Percentiles rank a stretch among this genome's conserved stretches.
These are phyloP conservation scores for Huso huso DNA, from an alignment of 2,797 vertebrate genomes.

Conservation along the genomic window DNA sequence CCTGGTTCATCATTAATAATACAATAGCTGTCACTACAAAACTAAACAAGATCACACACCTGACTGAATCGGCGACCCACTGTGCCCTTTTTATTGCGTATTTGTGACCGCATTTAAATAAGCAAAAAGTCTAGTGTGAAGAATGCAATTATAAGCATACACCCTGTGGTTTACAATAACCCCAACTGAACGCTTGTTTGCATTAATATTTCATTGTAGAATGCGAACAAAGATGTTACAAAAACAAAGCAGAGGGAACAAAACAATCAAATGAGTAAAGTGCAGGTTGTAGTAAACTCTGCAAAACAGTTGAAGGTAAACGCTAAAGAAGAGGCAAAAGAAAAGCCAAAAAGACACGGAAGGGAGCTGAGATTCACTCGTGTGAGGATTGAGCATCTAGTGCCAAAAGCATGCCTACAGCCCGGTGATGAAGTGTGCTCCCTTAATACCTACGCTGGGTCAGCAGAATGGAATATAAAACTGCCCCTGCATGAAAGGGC, in stretches of 20 bases:
- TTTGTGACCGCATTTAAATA: too few species aligned
- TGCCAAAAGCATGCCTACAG: slow-evolving; percentile 57
- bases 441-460: slow-evolving; percentile 37
- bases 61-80: not conserved
- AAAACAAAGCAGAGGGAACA: not conserved
- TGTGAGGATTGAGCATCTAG: slow-evolving; percentile 46
- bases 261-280: too few species aligned
- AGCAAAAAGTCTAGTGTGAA: too few species aligned
- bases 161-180: too few species aligned
- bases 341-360: slow-evolving; percentile 38
- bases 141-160: too few species aligned
- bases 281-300: slow-evolving; percentile 5
- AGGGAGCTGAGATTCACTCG: slow-evolving; percentile 32
- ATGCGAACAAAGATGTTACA: slow-evolving; percentile 5
- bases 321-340: not conserved
- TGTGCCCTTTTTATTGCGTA: too few species aligned
- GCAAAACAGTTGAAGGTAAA: too few species aligned
- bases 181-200: too few species aligned
- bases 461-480: slow-evolving; percentile 55
- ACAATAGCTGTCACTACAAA: not conserved
- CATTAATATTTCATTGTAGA: not conserved
- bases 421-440: slow-evolving; percentile 49
- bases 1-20: not conserved
- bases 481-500: slow-evolving; percentile 44
- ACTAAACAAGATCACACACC: not conserved